Evolutionary conservation across 1,140 invertebrate genomes (phyloP), one percentile per base, ranked within the genome.

Genomic region (Caenorhabditis latens): DNA sequence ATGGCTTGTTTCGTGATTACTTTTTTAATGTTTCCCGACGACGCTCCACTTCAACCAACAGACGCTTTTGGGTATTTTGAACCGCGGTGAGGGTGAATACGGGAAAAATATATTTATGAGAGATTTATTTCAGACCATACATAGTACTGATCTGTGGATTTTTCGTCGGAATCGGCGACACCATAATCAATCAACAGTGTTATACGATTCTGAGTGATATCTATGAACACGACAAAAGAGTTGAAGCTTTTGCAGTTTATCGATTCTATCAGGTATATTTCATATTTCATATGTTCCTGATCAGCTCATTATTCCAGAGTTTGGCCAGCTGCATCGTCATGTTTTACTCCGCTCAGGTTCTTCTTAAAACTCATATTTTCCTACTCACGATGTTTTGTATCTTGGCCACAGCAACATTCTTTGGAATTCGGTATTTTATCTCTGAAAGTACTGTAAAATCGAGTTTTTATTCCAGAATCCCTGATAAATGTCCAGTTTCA

Each of bases 181-280:
- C 71, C 4, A 50, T 79, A 13, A 46, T 79, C 71, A 79, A 79
- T 24, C 71, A 79, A 50, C 71, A 79, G n/a, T 79, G 71, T n/a
- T 79, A 79, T 46, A 79, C 71, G 11, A 79, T 79, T 79, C 46
- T 79, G 4, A 79, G 46, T 24, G 71, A 79, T 14, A 79, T 79
- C 24, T 79, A 46, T 24, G 46, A 79, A 4, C 21, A 79, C 13
- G 46, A 53, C 11, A 53, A 79, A 24, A 13, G 71, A 16, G 42
- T 79, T 13, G 71, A 79, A 50, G 71, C 71, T 4, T 79, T 79
- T 50, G 71, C 71, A 32, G 71, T 79, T 48, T 79, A 79, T 50
- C 6, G 71, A 21, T 79, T 79, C 24, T 79, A 79, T 79, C 71
- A 79, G 46, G 71, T 79, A 32, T 9, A n/a, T 21, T 58, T 21